Conservation (phyloP, 2,113 vertebrate genomes). For the Cercocebus atys region DNA sequence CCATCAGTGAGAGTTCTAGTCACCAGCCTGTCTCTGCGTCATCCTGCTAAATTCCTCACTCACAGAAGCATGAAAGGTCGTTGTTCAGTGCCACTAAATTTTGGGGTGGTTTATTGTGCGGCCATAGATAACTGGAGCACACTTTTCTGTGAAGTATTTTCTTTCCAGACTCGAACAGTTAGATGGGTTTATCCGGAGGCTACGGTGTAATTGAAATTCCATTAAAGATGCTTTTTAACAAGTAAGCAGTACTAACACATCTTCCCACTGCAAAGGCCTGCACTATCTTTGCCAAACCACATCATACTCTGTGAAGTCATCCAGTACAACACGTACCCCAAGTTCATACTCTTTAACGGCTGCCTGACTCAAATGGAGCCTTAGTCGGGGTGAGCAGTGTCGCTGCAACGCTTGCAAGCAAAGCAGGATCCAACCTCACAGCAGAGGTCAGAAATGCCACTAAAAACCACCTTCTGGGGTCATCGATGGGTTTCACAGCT, state of each 20-base stretch:
- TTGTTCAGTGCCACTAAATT: background rate
- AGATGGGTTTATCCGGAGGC: background rate
- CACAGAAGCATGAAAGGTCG: background rate
- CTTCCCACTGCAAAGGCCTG: background rate
- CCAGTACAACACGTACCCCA: background rate
- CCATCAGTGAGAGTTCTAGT: background rate
- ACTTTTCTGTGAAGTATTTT: background rate
- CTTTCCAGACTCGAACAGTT: background rate
- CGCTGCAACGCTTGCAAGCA: background rate
- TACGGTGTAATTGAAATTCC: constrained; percentile 33
- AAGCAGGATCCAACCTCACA: background rate
- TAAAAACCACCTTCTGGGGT: background rate
- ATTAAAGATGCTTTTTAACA: constrained; percentile 51
- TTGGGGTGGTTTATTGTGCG: background rate
- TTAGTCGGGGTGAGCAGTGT: rapidly evolving
- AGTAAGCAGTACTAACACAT: background rate
- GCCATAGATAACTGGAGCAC: background rate
- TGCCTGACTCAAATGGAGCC: background rate
- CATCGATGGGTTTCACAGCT: background rate
- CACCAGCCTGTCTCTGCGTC: background rate
- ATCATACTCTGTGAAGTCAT: background rate
- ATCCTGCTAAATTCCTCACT: background rate
- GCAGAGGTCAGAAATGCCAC: background rate
- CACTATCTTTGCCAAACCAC: background rate
- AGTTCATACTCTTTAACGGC: background rate